Conservation (phyloP, 2,888 invertebrate genomes). For the Maniola hyperantus region DNA sequence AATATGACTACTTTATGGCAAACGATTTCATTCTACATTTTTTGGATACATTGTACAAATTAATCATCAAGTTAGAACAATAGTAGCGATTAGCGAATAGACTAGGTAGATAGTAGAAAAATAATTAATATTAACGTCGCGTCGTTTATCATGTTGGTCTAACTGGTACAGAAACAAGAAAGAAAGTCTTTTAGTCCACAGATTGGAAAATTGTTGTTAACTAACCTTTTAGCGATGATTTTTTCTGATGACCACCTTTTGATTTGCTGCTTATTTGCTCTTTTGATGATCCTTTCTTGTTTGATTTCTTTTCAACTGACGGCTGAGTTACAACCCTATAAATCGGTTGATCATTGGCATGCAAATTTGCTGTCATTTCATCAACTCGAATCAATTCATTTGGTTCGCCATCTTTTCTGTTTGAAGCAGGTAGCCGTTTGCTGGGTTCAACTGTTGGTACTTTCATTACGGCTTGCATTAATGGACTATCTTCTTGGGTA, state of each 20-base stretch:
- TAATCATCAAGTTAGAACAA: too few relatives aligned
- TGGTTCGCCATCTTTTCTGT: conserved; percentile 69
- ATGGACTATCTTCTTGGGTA: conserved; percentile 70
- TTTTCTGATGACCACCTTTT: conserved; percentile 72
- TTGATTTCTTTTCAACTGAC: conserved; percentile 67
- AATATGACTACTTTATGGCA: too few relatives aligned
- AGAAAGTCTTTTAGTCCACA: too few relatives aligned
- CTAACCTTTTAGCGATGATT: conserved; percentile 74
- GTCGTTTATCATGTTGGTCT: too few relatives aligned
- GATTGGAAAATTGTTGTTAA: background rate
- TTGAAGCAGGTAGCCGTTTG: conserved; percentile 62
- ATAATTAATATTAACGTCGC: too few relatives aligned
- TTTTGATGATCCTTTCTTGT: conserved; percentile 65
- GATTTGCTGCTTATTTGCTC: conserved; percentile 60
- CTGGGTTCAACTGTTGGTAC: conserved; percentile 64
- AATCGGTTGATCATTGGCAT: conserved; percentile 76
- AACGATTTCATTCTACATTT: too few relatives aligned
- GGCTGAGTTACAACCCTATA: conserved; percentile 78
- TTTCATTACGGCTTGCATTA: conserved; percentile 73
- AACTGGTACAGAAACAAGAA: too few relatives aligned
- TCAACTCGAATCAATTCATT: conserved; percentile 69
- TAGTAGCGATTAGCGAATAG: too few relatives aligned
- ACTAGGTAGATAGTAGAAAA: too few relatives aligned
- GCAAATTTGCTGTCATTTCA: conserved; percentile 74
- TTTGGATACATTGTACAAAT: too few relatives aligned